These are phyloP conservation scores for Pentamera pediparva DNA, from an alignment of 53 echinoderm and acorn worm genomes.

Conservation along the genomic window DNA sequence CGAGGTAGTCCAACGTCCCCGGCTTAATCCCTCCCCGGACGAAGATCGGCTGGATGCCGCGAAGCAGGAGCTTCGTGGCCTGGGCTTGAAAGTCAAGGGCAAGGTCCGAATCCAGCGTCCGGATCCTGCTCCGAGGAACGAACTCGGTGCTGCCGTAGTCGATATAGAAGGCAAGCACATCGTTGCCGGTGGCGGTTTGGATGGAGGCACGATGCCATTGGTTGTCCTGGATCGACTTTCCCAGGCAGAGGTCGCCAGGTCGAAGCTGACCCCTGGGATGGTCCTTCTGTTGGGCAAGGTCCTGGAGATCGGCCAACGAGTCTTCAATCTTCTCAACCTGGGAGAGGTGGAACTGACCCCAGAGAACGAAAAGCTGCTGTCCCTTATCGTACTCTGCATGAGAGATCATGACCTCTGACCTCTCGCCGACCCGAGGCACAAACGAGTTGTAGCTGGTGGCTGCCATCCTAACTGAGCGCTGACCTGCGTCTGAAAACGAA, in stretches of 20 bases:
- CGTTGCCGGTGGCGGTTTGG: slow-evolving; percentile 76
- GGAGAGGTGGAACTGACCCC: slow-evolving; percentile 72
- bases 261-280: slow-evolving; percentile 44
- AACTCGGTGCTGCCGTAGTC: slow-evolving; percentile 96
- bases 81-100: slow-evolving; percentile 51
- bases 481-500: background rate
- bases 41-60: slow-evolving; percentile 50
- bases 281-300: slow-evolving; percentile 26
- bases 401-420: slow-evolving; percentile 62
- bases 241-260: slow-evolving; percentile 63
- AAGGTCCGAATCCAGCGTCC: slow-evolving; percentile 30
- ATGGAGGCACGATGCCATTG: slow-evolving; percentile 83
- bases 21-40: slow-evolving; percentile 53
- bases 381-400: slow-evolving; percentile 57
- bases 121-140: slow-evolving; percentile 60
- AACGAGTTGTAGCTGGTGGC: slow-evolving; percentile 5
- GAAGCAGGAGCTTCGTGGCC: slow-evolving; percentile 73
- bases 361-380: slow-evolving; percentile 53
- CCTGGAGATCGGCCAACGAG: slow-evolving; percentile 36
- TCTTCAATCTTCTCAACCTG: slow-evolving; percentile 53
- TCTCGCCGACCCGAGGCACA: slow-evolving; percentile 39
- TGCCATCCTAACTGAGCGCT: background rate
- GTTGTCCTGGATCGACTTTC: slow-evolving; percentile 78
- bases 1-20: slow-evolving; percentile 58
- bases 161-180: slow-evolving; percentile 85